Evolutionary conservation across 2,888 invertebrate genomes (phyloP).

Genomic region (Nycteola revayana): DNA sequence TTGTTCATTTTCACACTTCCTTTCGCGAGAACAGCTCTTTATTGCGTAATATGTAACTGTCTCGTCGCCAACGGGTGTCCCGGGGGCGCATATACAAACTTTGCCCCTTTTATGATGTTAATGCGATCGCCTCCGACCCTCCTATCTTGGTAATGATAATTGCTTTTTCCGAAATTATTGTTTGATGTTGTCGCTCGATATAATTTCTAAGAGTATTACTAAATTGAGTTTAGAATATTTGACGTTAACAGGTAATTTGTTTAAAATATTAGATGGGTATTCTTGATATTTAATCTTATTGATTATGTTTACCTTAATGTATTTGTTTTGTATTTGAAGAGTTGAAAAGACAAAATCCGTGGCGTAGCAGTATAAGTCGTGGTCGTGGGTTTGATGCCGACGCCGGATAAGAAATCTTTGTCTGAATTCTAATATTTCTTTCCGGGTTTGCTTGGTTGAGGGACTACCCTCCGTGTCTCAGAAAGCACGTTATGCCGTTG

Average conservation of each 20-base stretch:
- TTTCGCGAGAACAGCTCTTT: slow-evolving; percentile 82
- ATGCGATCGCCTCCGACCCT: slow-evolving; percentile 77
- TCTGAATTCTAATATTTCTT: too few species aligned
- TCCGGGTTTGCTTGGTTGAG: too few species aligned
- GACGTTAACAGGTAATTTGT: slow-evolving; percentile 60
- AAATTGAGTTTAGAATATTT: slow-evolving; percentile 57
- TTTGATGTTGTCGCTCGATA: slow-evolving; percentile 77
- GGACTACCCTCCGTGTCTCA: too few species aligned
- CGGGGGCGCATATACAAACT: slow-evolving; percentile 70
- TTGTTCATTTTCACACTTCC: slow-evolving; percentile 83
- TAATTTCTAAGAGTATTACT: slow-evolving; percentile 55
- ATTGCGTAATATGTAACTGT: slow-evolving; percentile 82
- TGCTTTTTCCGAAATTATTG: slow-evolving; percentile 80
- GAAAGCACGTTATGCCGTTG: too few species aligned
- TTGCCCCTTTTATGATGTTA: slow-evolving; percentile 79
- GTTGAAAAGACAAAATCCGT: too few species aligned
- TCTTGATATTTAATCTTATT: too few species aligned
- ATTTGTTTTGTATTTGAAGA: too few species aligned
- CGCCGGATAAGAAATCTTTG: too few species aligned
- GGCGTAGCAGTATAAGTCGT: too few species aligned
- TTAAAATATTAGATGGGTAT: slow-evolving; percentile 22
- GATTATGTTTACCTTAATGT: too few species aligned
- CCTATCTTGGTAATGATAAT: slow-evolving; percentile 79
- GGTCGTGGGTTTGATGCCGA: too few species aligned
- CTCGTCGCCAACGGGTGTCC: slow-evolving; percentile 74